Conservation (phyloP, 2,113 vertebrate genomes). For the Synodontis membranacea region DNA sequence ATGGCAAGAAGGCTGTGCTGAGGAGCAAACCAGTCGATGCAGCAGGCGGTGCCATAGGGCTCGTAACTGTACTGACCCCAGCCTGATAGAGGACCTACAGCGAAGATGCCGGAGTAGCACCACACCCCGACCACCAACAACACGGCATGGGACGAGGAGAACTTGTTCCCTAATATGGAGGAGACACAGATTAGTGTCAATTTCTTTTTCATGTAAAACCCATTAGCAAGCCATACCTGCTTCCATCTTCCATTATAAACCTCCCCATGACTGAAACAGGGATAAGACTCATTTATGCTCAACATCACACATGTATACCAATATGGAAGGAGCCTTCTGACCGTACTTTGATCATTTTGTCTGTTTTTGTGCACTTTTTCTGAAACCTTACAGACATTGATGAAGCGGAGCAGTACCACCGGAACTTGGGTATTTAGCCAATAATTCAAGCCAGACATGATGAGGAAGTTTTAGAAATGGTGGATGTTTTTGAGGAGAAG, state of each 20-base stretch:
- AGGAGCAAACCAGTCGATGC: slow-evolving; percentile 78
- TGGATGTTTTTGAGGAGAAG: too few relatives aligned
- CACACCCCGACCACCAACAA: slow-evolving; percentile 75
- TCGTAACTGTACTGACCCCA: slow-evolving; percentile 82
- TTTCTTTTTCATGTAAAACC: not conserved
- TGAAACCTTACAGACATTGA: too few relatives aligned
- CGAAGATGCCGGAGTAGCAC: slow-evolving; percentile 78
- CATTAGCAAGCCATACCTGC: not conserved
- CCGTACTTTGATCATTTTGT: too few relatives aligned
- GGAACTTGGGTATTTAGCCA: too few relatives aligned
- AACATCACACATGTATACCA: too few relatives aligned
- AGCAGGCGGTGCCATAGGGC: slow-evolving; percentile 86
- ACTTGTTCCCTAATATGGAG: slow-evolving; percentile 75
- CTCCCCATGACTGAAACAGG: not conserved
- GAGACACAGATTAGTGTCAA: not conserved
- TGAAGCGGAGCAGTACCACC: not conserved
- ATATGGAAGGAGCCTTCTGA: too few relatives aligned
- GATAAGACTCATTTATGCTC: too few relatives aligned
- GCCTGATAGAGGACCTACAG: slow-evolving; percentile 73
- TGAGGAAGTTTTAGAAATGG: too few relatives aligned
- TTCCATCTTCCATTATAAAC: not conserved
- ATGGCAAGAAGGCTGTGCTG: slow-evolving; percentile 64
- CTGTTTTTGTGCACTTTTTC: too few relatives aligned
- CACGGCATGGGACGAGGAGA: slow-evolving; percentile 71
- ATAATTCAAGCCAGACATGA: too few relatives aligned